Evolutionary conservation across 2,888 invertebrate genomes (phyloP), one percentile per base, ranked within the genome.

Genomic region (Eumerus sabulonum): DNA sequence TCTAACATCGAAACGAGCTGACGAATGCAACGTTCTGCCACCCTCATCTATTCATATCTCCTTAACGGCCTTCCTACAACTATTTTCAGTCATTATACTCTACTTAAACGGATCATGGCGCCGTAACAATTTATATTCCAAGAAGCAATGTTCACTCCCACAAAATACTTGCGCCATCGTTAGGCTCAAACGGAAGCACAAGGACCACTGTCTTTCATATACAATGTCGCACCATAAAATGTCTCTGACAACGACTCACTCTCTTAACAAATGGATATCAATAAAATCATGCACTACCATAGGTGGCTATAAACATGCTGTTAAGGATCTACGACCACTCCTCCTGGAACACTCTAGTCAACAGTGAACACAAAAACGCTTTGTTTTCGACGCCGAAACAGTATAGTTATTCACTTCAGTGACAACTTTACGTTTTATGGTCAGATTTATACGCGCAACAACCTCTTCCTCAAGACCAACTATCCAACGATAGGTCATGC

Each of bases 301-400:
- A 77, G 77, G 73, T 77, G 73, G 73, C 42, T 73, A 77, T 77
- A 77, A 77, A 77, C 67, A 42, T 14, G 53, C 48, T 42, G 67
- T 73, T 73, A 73, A 62, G 45, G 40, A 13, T 57, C 27, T 27
- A 51, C 42, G 12, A 45, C 48, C 18, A 13, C 54, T 18, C n/a
- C 27, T 53, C 9, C 9, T 27, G 27, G 14, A 47, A 17, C n/a
- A n/a, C n/a, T n/a, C n/a, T n/a, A n/a, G n/a, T n/a, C n/a, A n/a
- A n/a, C n/a, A n/a, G n/a, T n/a, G n/a, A n/a, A n/a, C n/a, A n/a
- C n/a, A n/a, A n/a, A n/a, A n/a, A n/a, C 18, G 50, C 50, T 36
- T 57, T 73, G 73, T 48, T 53, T 38, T 13, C 68, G 73, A 67
- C 77, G 77, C 77, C 73, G 27, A 63, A 63, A 13, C 18, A 16